These are phyloP conservation scores for Tineola bisselliella DNA, from an alignment of 2,888 invertebrate genomes.

Conservation along the genomic window DNA sequence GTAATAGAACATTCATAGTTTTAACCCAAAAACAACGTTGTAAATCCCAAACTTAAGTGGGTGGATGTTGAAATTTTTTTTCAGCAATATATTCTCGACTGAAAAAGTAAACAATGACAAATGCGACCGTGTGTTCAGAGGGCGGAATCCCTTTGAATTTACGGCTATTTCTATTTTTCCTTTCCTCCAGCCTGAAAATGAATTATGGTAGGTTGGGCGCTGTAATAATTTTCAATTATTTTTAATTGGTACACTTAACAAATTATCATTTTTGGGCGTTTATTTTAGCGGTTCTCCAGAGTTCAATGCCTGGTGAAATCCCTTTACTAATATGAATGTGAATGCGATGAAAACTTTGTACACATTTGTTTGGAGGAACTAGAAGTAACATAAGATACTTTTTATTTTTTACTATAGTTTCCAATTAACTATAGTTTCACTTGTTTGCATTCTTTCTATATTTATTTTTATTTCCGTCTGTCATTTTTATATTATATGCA, in stretches of 20 bases:
- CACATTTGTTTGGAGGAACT: too few species aligned
- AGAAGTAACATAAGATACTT: too few species aligned
- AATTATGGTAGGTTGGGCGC: background rate
- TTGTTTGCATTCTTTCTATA: too few species aligned
- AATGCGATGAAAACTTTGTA: too few species aligned
- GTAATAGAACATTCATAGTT: background rate
- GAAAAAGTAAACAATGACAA: slow-evolving; percentile 1
- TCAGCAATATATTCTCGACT: background rate
- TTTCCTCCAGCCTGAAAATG: background rate
- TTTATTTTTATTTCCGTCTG: too few species aligned
- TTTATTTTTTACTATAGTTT: too few species aligned
- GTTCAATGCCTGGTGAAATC: too few species aligned
- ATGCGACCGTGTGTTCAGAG: background rate
- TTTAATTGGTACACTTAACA: slow-evolving; percentile 2
- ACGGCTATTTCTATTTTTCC: background rate
- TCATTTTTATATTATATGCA: too few species aligned
- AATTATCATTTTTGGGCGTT: background rate
- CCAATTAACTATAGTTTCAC: too few species aligned
- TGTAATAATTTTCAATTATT: slow-evolving; percentile 8
- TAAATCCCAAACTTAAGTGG: background rate
- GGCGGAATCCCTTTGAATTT: slow-evolving; percentile 1
- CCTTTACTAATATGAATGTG: too few species aligned
- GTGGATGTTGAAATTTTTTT: background rate
- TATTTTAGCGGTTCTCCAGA: too few species aligned
- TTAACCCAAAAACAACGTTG: background rate